Base-by-base conservation (phyloP, 2,797 vertebrate genomes). In the Anisognathus igniventris region DNA sequence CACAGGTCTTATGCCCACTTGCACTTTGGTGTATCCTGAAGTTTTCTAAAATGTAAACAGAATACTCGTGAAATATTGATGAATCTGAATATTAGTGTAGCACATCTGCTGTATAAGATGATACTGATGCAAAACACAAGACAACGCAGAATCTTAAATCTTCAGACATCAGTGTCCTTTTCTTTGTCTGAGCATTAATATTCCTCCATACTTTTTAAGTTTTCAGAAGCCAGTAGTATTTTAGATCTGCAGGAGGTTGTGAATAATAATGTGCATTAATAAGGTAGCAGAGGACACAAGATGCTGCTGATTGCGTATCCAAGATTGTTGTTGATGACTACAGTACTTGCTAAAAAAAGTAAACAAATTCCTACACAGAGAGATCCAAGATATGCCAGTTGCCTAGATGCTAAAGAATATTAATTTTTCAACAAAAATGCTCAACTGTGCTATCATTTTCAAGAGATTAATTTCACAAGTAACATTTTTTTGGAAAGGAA, bases 261-360 rank as follows among this genome's bases (percentile, higher is more conserved):
- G 71, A 91, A 95, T 89, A 92, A 81, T 88, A 89, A 86, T 62
- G 31, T 86, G 44, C 56, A 72, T 80, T 91, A 91, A 85, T 88
- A 86, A 84, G 75, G 58, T 12, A 94, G 50, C 70, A 81, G 83
- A 90, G 92, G 44, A 94, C 28, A 92, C 35, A 92, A 64, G 61
- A 62, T 95, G 67, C 79, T 78, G 40, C 60, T 92, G 92, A 94
- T 91, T 93, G 71, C 79, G 60, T 50, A 79, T 53, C 72, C 58
- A 78, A 86, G 74, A 61, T 47, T 90, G 57, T 90, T 93, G 68
- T 95, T 94, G 93, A 90, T 90, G 74, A 96, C 81, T 91, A 78
- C 20, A 85, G 91, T 67, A 81, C 76, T 90, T 96, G 60, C 66
- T 95, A 90, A 91, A 92, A 93, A 94, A 95, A 86, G 87, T 92